Conservation (phyloP, 1,140 invertebrate species). For the Drosophila guanche region DNA sequence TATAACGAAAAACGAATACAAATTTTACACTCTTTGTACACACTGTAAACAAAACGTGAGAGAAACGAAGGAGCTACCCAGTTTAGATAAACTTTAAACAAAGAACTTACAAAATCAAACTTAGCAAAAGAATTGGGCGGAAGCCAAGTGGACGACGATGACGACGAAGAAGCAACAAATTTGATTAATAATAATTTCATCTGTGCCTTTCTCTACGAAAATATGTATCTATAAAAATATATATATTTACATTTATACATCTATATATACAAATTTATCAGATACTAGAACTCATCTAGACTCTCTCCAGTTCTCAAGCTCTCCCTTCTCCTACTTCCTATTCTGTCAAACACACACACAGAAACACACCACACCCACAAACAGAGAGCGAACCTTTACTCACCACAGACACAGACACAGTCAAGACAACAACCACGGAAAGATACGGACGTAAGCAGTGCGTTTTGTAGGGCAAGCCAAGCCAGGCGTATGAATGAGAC, state of each 20-base stretch:
- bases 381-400: conserved; percentile 9
- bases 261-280: conserved; percentile 45
- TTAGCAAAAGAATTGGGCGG: conserved; percentile 45
- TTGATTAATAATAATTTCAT: conserved; percentile 78
- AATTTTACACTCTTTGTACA: conserved; percentile 77
- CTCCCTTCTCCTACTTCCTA: conserved; percentile 13
- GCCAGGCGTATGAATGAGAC: too few species aligned
- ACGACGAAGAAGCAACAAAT: conserved; percentile 48
- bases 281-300: conserved; percentile 8
- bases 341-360: conserved; percentile 23
- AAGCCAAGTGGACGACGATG: conserved; percentile 15
- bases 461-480: too few species aligned
- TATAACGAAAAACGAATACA: conserved; percentile 25
- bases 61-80: conserved; percentile 36
- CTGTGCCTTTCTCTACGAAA: conserved; percentile 79
- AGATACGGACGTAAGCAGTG: too few species aligned
- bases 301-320: conserved; percentile 8
- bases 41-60: conserved; percentile 39
- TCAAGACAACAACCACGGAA: not conserved
- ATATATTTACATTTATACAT: conserved; percentile 34
- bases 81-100: conserved; percentile 74
- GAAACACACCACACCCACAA: not conserved
- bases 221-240: conserved; percentile 43
- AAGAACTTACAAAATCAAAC: conserved; percentile 58
- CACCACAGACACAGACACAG: conserved; percentile 26